Evolutionary conservation across 2,113 vertebrate species (phyloP), one percentile per base, ranked within the genome.

Genomic region (Muntiacus reevesi): DNA sequence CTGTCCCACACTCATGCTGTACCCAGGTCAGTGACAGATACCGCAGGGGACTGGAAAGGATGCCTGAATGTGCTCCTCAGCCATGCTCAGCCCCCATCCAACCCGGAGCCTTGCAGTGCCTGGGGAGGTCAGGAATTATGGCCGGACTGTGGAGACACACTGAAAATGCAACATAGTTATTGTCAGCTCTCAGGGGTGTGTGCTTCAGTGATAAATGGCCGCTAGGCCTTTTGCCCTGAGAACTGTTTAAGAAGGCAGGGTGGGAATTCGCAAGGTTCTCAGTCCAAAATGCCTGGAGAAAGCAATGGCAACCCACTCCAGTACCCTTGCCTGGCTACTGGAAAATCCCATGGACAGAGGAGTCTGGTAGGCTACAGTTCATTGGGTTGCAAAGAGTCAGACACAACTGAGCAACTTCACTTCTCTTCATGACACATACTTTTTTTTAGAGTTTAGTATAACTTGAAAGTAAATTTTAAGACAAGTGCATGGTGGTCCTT

Each of bases 381-480:
- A 40, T 36, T 19, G 21, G n/a, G 19, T 23, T 2, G 1, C 9
- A 71, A 40, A 71, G 19, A 71, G 64, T 71, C 0, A 0, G 67
- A 40, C 67, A 71, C n/a, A 71, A 12, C 67, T 71, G 11, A 23
- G 10, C 67, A 71, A 71, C 16, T 40, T 71, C 67, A 40, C 62
- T 64, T 64, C 15, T 17, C 19, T 71, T 71, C 9, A 17, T 5
- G 1, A 19, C 52, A 36, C n/a, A 40, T 5, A 40, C 45, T 15
- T 87, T 74, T 83, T 83, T 16, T 59, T 86, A 93, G 25, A 33
- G 2, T 60, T 28, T 76, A 88, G 30, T 93, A 91, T 96, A 97
- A 81, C 36, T 28, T 85, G 6, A 23, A 67, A 87, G 14, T 79
- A 50, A 55, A 82, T 96, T 78, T 94, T 27, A 87, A 92, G 60